Evolutionary conservation across 1,140 invertebrate species (phyloP), one percentile per base, ranked within the genome.

Genomic region (Drosophila cardini): DNA sequence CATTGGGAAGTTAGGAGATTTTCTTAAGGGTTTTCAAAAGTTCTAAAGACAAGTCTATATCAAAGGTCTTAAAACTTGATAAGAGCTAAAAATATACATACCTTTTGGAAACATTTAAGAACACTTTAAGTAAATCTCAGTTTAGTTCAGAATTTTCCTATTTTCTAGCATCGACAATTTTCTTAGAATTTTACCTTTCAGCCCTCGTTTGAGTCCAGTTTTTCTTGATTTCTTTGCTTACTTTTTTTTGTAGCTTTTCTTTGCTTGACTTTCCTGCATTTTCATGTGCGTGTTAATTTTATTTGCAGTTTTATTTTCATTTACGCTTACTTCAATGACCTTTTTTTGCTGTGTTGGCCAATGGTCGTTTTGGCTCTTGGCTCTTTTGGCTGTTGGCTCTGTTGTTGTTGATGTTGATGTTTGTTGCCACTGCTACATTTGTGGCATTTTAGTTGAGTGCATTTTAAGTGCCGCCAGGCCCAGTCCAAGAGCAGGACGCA

Each of bases 361-460:
- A 42, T 74, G 67, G 43, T 60, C 38, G 34, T 58, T 58, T 8
- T 69, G 46, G 40, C 72, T 40, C 34, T 5, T 26, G 21, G 21
- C 21, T 26, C 21, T 26, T 70, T 57, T 60, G 56, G 62, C 55
- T 42, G 18, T 55, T 70, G 21, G 36, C 40, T 61, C 26, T 10
- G 57, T 11, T 57, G 40, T 18, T 72, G 73, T 65, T 72, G 55
- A 36, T 72, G 73, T 65, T 72, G 55, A 36, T 48, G 70, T 68
- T 73, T 50, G 74, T 45, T 72, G 62, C 57, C 50, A 13, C 45
- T 43, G 48, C 68, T 42, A 76, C 72, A 76, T 75, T 75, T 78
- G 76, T 74, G 76, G 72, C 76, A 78, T 78, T 78, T 78, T 78
- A 76, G 76, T 68, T 78, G 73, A 78, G 76, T 78, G 76, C 76